Evolutionary conservation across 2,113 vertebrate species (phyloP), one percentile per base, ranked within the genome.

Genomic region (Meriones unguiculatus): DNA sequence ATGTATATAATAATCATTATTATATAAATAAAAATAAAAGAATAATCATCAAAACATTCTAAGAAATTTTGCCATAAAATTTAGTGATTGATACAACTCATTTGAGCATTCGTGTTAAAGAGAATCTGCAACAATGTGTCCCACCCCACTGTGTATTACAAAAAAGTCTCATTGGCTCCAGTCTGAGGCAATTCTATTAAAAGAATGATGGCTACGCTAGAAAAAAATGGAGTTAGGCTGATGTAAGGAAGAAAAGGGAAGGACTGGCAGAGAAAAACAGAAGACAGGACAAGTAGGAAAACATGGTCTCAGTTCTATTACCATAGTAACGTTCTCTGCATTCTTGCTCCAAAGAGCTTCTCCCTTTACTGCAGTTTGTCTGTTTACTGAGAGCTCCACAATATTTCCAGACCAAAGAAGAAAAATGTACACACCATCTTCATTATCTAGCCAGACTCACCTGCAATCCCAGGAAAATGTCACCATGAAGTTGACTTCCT

Each of bases 401-500:
- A n/a, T 57, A 72, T 85, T 91, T 14, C 96, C 22, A 72, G 62
- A 82, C 64, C 13, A 84, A 82, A 86, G 85, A 85, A 81, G 81
- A 84, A 93, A 82, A 96, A 52, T 22, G 18, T 64, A 67, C 41
- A 10, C 5, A 64, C 50, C 20, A 35, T 18, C 9, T 67, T 24
- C 28, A 93, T 91, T 92, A 78, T 28, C 64, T 38, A 62, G 38
- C 3, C 38, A 82, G 88, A 30, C 28, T 95, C n/a, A 80, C 88
- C 77, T 88, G 62, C 18, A 12, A 94, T 17, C 9, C n/a, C 54
- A 87, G 13, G 5, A 90, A 15, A 78, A 46, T 90, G 77, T 89
- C 59, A 73, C 57, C 46, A 76, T 86, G 75, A 46, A 73, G 76
- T 13, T 80, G n/a, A 81, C 76, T 95, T 94, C 93, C 76, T 76